phyloP scores from a whole-genome alignment of 2,888 invertebrate species.

The Graphium colonna region DNA sequence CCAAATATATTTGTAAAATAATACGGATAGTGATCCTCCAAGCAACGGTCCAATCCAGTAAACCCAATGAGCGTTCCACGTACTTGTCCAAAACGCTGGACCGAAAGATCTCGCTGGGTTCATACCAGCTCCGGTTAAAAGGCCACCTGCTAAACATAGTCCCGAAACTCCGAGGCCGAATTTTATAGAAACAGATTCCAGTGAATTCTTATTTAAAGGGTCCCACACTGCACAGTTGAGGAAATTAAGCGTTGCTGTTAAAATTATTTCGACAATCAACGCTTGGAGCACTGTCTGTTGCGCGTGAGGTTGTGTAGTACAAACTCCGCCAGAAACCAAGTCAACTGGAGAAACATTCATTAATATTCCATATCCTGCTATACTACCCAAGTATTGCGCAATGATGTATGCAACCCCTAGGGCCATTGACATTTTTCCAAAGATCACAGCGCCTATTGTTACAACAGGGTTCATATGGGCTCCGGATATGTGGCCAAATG shows the following conservation, averaged over 20 bases:
- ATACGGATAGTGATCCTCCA: constrained; percentile 48
- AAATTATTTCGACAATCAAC: constrained; percentile 81
- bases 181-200: constrained; percentile 83
- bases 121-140: constrained; percentile 86
- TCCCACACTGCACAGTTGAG: constrained; percentile 87
- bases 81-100: constrained; percentile 84
- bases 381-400: constrained; percentile 84
- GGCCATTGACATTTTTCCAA: constrained; percentile 75
- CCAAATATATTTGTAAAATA: constrained; percentile 52
- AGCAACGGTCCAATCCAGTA: constrained; percentile 84
- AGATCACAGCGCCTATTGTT: constrained; percentile 82
- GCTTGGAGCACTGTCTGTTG: constrained; percentile 74
- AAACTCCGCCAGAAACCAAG: constrained; percentile 68
- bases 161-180: constrained; percentile 84
- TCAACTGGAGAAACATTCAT: constrained; percentile 67
- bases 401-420: constrained; percentile 81
- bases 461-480: constrained; percentile 87
- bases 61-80: constrained; percentile 85
- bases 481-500: constrained; percentile 85
- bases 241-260: constrained; percentile 82
- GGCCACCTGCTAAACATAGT: constrained; percentile 83
- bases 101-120: constrained; percentile 86
- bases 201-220: constrained; percentile 81
- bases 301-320: constrained; percentile 80
- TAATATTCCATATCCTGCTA: constrained; percentile 84